phyloP scores from a whole-genome alignment of 2,113 vertebrate species.

The Actenoides lindsayi region DNA sequence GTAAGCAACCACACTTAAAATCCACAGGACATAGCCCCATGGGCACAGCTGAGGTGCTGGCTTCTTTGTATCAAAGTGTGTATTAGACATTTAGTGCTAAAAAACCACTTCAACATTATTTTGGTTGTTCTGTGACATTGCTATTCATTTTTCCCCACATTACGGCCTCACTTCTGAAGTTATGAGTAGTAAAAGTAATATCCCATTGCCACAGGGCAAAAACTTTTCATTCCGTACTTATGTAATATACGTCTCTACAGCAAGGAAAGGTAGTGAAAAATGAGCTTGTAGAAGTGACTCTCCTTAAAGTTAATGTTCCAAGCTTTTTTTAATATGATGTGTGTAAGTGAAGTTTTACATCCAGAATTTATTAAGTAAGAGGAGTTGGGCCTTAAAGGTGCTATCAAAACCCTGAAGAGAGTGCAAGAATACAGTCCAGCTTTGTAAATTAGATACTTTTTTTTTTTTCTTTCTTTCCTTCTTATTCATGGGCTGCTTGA shows the following conservation, averaged over 20 bases:
- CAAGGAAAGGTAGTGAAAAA: constrained; percentile 52
- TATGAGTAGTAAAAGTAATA: constrained; percentile 26
- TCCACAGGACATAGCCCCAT: background rate
- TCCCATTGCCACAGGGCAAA: constrained; percentile 18
- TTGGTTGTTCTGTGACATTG: background rate
- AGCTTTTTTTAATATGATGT: constrained; percentile 1
- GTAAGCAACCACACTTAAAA: fast-evolving
- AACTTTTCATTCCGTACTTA: background rate
- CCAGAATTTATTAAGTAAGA: constrained; percentile 45
- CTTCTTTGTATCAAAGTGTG: background rate
- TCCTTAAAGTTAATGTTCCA: constrained; percentile 46
- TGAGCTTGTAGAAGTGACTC: constrained; percentile 19
- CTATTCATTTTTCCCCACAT: background rate
- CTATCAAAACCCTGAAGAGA: background rate
- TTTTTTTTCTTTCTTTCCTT: background rate
- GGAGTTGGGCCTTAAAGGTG: background rate
- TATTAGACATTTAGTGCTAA: background rate
- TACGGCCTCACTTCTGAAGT: background rate
- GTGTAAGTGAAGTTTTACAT: background rate
- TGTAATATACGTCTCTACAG: background rate
- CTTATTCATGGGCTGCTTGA: background rate
- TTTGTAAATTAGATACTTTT: background rate
- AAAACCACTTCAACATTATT: background rate
- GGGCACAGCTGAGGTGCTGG: background rate
- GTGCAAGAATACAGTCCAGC: background rate